phyloP scores from a whole-genome alignment of 2,888 invertebrate species.

The Tethea ocularis region DNA sequence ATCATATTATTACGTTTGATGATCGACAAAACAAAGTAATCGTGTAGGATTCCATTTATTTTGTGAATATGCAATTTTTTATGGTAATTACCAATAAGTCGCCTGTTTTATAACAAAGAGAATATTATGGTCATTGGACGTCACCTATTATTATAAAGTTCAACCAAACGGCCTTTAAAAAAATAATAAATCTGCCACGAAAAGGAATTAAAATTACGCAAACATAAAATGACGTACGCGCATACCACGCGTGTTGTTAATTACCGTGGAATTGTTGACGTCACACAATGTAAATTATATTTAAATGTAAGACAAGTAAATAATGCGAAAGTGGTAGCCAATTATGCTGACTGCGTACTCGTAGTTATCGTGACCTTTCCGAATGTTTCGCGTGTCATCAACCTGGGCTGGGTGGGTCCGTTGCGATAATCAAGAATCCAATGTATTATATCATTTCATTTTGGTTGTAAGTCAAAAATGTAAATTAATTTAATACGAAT shows the following conservation, averaged over 20 bases:
- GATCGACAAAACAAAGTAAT: not conserved
- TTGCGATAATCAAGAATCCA: slow-evolving; percentile 40
- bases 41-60: not conserved
- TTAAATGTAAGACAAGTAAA: slow-evolving; percentile 36
- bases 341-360: slow-evolving; percentile 39
- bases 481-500: slow-evolving; percentile 7
- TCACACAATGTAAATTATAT: slow-evolving; percentile 50
- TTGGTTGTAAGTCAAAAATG: slow-evolving; percentile 7
- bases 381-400: slow-evolving; percentile 55
- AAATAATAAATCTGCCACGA: slow-evolving; percentile 12
- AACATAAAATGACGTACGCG: slow-evolving; percentile 41
- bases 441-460: slow-evolving; percentile 36
- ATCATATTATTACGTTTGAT: not conserved
- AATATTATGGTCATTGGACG: not conserved
- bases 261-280: slow-evolving; percentile 49
- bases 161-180: slow-evolving; percentile 6
- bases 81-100: not conserved
- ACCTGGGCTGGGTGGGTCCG: slow-evolving; percentile 41
- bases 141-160: too few relatives aligned
- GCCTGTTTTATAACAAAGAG: not conserved
- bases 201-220: slow-evolving; percentile 37
- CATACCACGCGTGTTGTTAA: slow-evolving; percentile 44
- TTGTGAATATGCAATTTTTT: not conserved
- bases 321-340: slow-evolving; percentile 50
- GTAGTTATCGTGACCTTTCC: slow-evolving; percentile 62